These are phyloP conservation scores for Diglossa cyanea DNA, from an alignment of 2,797 vertebrate genomes.

Conservation along the genomic window DNA sequence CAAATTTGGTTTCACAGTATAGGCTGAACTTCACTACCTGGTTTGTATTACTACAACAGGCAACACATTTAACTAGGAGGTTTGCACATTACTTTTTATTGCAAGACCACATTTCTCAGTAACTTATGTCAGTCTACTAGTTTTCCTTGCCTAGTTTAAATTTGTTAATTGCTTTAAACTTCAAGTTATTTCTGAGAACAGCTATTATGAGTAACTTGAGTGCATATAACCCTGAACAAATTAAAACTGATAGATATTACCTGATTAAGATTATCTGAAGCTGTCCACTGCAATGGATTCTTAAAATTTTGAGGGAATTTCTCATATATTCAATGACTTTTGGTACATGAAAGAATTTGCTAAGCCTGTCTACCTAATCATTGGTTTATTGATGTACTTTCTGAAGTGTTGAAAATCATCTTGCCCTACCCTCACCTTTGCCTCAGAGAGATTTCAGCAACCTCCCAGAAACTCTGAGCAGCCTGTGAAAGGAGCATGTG, in stretches of 20 bases:
- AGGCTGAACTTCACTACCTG: not conserved
- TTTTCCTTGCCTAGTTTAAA: not conserved
- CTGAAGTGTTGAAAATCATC: not conserved
- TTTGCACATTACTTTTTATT: not conserved
- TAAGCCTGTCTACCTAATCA: not conserved
- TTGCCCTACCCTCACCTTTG: not conserved
- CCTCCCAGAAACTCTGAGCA: not conserved
- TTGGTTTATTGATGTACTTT: not conserved
- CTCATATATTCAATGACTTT: not conserved
- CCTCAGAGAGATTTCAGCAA: not conserved
- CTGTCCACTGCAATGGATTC: not conserved
- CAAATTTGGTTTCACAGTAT: not conserved
- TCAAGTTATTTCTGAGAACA: not conserved
- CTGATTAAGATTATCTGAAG: not conserved
- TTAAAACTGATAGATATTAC: not conserved
- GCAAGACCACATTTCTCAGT: not conserved
- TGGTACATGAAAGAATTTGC: not conserved
- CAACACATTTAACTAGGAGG: not conserved
- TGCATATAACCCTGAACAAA: not conserved
- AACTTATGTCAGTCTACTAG: not conserved
- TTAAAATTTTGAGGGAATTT: not conserved
- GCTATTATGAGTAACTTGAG: not conserved
- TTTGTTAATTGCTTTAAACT: not conserved
- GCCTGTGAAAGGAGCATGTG: not conserved
- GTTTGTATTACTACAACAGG: not conserved